Conservation (phyloP, 2,797 vertebrate genomes). For the Sebastes steindachneri region DNA sequence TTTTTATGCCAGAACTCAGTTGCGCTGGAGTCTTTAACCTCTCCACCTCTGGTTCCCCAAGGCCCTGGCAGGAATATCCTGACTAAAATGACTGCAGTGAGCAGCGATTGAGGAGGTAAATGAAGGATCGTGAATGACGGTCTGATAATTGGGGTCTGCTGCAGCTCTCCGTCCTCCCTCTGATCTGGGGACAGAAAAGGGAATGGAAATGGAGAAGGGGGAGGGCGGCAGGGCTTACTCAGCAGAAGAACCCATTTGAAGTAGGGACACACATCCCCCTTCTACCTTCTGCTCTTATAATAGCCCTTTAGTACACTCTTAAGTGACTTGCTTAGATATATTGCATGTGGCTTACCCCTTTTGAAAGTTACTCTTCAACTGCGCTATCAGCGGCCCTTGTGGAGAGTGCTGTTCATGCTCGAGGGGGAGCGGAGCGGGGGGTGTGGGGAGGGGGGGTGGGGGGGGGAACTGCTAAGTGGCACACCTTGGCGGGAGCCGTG, state of each 20-base stretch:
- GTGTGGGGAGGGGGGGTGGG: background rate
- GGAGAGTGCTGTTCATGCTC: conserved; percentile 45
- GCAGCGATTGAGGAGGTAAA: conserved; percentile 68
- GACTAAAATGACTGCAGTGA: conserved; percentile 72
- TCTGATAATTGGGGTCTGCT: conserved; percentile 79
- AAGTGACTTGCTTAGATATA: conserved; percentile 62
- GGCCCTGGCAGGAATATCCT: conserved; percentile 66
- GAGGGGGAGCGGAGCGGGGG: background rate
- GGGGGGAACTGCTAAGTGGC: conserved; percentile 51
- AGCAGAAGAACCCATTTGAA: conserved; percentile 73
- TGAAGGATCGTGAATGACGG: conserved; percentile 76
- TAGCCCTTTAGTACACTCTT: conserved; percentile 62
- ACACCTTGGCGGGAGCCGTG: conserved; percentile 67
- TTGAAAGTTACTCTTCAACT: conserved; percentile 49
- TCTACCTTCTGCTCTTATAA: conserved; percentile 62
- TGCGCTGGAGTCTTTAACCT: conserved; percentile 80
- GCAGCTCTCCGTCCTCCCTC: conserved; percentile 53
- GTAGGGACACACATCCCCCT: conserved; percentile 27
- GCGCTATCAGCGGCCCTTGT: conserved; percentile 24
- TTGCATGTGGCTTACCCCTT: conserved; percentile 65
- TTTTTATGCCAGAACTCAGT: conserved; percentile 70
- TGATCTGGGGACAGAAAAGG: conserved; percentile 64
- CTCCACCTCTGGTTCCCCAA: conserved; percentile 61
- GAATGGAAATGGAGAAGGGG: conserved; percentile 28
- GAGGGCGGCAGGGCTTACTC: conserved; percentile 64